These are phyloP conservation scores for Pantala flavescens DNA, from an alignment of 1,140 invertebrate species.

Conservation along the genomic window DNA sequence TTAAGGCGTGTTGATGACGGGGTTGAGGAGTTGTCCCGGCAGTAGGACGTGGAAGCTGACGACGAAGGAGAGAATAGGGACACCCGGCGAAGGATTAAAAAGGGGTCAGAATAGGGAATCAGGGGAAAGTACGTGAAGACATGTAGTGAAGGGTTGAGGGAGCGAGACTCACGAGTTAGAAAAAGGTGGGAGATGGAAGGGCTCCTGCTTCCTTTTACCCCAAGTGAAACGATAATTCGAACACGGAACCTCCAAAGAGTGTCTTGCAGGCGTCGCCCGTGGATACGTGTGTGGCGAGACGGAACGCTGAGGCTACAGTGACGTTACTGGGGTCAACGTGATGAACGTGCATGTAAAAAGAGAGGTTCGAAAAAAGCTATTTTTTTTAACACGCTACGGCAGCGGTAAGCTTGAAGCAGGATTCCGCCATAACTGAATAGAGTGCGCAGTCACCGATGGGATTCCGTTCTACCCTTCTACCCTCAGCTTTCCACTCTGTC, in stretches of 20 bases:
- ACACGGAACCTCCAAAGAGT: too few relatives aligned
- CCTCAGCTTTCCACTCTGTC: neutral
- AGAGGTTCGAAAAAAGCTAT: neutral
- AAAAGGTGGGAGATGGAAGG: neutral
- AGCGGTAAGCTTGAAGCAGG: neutral
- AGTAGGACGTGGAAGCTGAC: neutral
- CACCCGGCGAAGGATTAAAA: too few relatives aligned
- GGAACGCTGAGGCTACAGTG: too few relatives aligned
- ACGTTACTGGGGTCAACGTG: too few relatives aligned
- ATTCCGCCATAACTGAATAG: neutral
- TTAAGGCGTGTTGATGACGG: neutral
- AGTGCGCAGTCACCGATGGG: neutral
- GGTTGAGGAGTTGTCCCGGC: neutral
- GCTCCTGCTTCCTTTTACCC: neutral
- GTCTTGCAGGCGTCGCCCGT: too few relatives aligned
- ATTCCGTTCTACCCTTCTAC: neutral
- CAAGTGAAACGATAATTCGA: neutral
- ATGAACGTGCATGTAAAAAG: neutral
- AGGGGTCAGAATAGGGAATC: neutral
- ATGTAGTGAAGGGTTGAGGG: neutral
- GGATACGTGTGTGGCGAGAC: too few relatives aligned
- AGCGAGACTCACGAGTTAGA: neutral
- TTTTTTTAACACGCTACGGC: neutral
- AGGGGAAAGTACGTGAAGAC: neutral
- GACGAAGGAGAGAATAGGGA: neutral